A percentile compares a stretch with the other conserved stretches of the same genome.
Conservation (phyloP, 2,113 vertebrate genomes). For the Trogon surrucura region DNA sequence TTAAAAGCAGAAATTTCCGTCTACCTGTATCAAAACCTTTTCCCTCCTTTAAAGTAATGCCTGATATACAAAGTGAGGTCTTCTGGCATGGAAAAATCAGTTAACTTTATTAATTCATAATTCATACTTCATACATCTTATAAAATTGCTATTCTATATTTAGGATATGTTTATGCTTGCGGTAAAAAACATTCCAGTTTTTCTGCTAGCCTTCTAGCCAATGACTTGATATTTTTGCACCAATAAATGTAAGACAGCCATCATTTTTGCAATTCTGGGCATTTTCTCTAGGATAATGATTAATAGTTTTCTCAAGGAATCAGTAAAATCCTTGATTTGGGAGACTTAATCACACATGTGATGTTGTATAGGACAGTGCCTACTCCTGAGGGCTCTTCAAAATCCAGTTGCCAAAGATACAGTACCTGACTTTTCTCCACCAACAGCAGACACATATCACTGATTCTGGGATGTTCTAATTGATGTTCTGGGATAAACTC, state of each 20-base stretch:
- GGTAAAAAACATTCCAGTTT: background rate
- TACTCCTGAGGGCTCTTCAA: background rate
- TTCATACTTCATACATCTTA: background rate
- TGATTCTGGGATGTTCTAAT: background rate
- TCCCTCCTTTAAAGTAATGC: background rate
- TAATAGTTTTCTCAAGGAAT: background rate
- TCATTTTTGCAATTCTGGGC: background rate
- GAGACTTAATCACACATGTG: background rate
- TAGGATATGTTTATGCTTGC: background rate
- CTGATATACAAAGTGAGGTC: background rate
- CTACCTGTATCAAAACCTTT: background rate
- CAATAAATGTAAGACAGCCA: background rate
- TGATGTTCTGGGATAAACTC: background rate
- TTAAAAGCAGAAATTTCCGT: background rate
- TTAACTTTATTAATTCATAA: background rate
- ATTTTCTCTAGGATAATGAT: background rate
- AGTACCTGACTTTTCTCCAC: background rate
- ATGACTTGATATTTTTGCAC: background rate
- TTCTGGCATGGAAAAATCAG: background rate
- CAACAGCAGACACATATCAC: background rate
- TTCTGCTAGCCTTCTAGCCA: background rate
- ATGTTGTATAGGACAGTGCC: background rate
- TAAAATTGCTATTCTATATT: accelerated
- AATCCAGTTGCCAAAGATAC: background rate
- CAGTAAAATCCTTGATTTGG: background rate